phyloP scores from a whole-genome alignment of 2,797 vertebrate genomes.

The Ctenopoma multispine region DNA sequence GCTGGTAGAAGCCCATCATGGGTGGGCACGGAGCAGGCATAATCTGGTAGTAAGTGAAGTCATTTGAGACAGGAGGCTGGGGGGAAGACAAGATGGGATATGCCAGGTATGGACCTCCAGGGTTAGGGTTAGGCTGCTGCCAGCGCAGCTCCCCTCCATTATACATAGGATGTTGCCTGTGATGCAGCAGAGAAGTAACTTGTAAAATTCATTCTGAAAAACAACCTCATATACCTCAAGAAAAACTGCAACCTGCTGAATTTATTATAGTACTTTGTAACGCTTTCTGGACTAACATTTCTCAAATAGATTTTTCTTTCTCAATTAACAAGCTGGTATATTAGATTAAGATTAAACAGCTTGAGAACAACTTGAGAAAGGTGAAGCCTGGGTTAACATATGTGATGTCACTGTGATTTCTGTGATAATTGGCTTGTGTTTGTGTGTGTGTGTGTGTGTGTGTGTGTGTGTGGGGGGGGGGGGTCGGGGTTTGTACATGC shows the following conservation, averaged over 20 bases:
- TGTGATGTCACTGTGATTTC: conserved; percentile 15
- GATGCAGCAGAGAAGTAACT: conserved; percentile 35
- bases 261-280: neutral
- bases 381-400: neutral
- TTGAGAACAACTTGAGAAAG: neutral
- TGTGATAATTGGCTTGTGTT: conserved; percentile 20
- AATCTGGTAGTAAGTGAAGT: conserved; percentile 95
- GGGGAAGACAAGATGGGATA: conserved; percentile 95
- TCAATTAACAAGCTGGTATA: neutral
- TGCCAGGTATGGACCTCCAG: conserved; percentile 93
- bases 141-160: conserved; percentile 94
- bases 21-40: conserved; percentile 97
- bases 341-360: no score
- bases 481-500: conserved; percentile 28
- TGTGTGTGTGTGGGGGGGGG: neutral
- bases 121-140: conserved; percentile 93
- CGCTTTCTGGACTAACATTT: neutral
- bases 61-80: conserved; percentile 93
- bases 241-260: neutral
- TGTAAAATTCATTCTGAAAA: neutral
- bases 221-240: no score
- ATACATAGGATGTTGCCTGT: conserved; percentile 93
- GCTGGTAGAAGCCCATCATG: conserved; percentile 98
- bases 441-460: no score
- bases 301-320: neutral